Evolutionary conservation across 2,113 vertebrate genomes (phyloP).

Genomic region (Boleophthalmus pectinirostris): DNA sequence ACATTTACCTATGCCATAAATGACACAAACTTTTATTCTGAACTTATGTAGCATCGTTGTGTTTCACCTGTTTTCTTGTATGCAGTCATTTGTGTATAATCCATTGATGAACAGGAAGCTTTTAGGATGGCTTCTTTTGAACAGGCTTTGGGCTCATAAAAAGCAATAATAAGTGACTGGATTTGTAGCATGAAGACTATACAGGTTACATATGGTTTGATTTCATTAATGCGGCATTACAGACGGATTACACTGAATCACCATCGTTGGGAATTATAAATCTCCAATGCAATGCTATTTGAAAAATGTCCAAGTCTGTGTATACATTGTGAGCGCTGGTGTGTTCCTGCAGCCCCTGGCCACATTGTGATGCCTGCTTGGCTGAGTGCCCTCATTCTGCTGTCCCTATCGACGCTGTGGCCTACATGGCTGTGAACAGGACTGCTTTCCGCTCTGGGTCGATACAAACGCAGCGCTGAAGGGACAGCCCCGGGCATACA

Average conservation of each 20-base stretch:
- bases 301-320: constrained; percentile 50
- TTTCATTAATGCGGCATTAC: constrained; percentile 48
- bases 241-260: constrained; percentile 51
- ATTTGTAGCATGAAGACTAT: constrained; percentile 5
- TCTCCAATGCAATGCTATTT: constrained; percentile 54
- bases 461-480: constrained; percentile 58
- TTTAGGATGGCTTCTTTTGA: neutral
- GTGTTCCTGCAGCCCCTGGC: constrained; percentile 35
- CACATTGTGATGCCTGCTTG: constrained; percentile 59
- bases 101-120: neutral
- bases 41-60: too few relatives aligned
- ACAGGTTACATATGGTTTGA: constrained; percentile 28
- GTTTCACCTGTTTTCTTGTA: neutral
- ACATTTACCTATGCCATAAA: neutral
- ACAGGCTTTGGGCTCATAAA: neutral
- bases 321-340: constrained; percentile 31
- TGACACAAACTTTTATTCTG: neutral
- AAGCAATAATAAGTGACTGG: neutral
- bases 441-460: constrained; percentile 62
- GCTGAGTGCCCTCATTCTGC: constrained; percentile 67
- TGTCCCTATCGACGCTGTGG: constrained; percentile 66
- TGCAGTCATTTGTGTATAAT: neutral
- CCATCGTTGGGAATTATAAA: constrained; percentile 50
- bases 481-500: constrained; percentile 58
- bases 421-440: constrained; percentile 63